Base-by-base conservation (phyloP, 2,888 invertebrate species). In the Epistrophe grossulariae region DNA sequence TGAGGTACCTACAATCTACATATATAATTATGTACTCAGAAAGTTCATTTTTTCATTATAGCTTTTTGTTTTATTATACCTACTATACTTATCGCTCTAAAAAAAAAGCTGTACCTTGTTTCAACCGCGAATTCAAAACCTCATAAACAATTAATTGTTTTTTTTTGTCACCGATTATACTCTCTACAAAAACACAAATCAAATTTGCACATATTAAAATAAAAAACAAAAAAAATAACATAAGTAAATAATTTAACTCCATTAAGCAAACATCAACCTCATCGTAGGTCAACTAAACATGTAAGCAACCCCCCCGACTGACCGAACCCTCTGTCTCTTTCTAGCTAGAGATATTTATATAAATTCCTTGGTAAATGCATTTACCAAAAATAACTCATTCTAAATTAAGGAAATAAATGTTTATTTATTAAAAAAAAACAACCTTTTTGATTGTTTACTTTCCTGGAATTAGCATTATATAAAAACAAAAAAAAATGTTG, bases 191-290 rank as follows among this genome's bases (percentile, higher is more conserved):
- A 38, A 13, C 38, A 60, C 38, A 60, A 19, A 52, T 60, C 48
- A 73, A 17, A 48, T 28, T 50, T 24, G 40, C 24, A n/a, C 50
- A 76, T 24, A 57, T 55, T 28, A 50, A 72, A 40, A 31, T 19
- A 35, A 28, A 66, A 50, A 50, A 70, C 60, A 66, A 50, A 50
- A 70, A 68, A 19, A 11, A 40, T 24, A 57, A 66, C 11, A 50
- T 57, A 80, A 59, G 13, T 11, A 62, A 40, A 57, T n/a, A 57
- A 40, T 43, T 72, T 50, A 6, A 68, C 50, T 76, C 59, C 71
- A 84, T 80, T 72, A 77, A 82, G 68, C 62, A 79, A 79, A 74
- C 85, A 55, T 78, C 57, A 64, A 78, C 60, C 70, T 64, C 64
- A 24, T n/a, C 70, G 70, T 82, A 85, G 82, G 85, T 85, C 79